phyloP scores from a whole-genome alignment of 2,113 vertebrate genomes.

The Synchiropus splendidus region DNA sequence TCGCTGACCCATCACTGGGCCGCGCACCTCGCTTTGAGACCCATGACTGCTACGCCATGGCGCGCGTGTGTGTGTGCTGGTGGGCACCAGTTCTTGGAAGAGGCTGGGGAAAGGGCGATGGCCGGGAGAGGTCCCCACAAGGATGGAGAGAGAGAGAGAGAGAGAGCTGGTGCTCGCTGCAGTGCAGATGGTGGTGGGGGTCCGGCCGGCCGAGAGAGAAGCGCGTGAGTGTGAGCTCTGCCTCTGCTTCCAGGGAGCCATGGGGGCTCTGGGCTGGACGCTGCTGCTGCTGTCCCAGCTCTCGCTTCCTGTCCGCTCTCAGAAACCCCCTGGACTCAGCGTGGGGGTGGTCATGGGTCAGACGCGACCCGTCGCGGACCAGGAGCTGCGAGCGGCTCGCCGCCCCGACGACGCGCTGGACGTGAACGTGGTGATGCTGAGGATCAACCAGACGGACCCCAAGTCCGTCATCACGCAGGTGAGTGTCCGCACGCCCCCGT shows the following conservation, averaged over 20 bases:
- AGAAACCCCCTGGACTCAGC: constrained; percentile 81
- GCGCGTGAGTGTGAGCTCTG: background rate
- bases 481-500: constrained; percentile 3
- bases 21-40: no score
- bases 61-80: no score
- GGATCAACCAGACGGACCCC: constrained; percentile 90
- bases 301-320: constrained; percentile 66
- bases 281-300: constrained; percentile 78
- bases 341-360: constrained; percentile 88
- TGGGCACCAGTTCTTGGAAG: no score
- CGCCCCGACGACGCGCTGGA: constrained; percentile 75
- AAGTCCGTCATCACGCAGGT: constrained; percentile 70
- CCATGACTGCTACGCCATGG: no score
- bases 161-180: no score
- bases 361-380: constrained; percentile 74
- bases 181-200: no score
- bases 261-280: constrained; percentile 79
- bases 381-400: constrained; percentile 74
- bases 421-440: constrained; percentile 77
- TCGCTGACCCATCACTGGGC: no score
- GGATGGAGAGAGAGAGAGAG: no score
- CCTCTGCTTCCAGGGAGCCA: constrained; percentile 53
- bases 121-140: no score
- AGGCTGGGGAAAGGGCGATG: no score
- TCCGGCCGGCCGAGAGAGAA: no score